Evolutionary conservation across 2,797 vertebrate genomes (phyloP).

Genomic region (Falco columbarius): DNA sequence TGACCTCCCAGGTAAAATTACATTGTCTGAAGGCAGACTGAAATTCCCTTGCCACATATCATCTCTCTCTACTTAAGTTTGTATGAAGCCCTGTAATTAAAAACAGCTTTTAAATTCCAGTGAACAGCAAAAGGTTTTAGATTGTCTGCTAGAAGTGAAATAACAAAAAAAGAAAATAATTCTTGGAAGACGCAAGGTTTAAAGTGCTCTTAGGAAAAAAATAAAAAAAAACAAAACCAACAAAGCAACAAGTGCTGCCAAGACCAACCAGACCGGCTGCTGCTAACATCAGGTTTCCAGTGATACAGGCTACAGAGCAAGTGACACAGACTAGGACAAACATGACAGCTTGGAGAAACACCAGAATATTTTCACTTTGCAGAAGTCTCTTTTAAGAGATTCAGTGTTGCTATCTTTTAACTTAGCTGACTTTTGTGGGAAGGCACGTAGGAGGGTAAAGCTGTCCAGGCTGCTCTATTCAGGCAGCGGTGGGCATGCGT

Average conservation of each 20-base stretch:
- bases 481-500: fast-evolving
- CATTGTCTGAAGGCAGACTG: background rate
- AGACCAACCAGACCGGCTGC: background rate
- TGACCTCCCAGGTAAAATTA: background rate
- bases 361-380: background rate
- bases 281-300: background rate
- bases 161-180: background rate
- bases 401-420: background rate
- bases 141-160: background rate
- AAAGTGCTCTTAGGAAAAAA: background rate
- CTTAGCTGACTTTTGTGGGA: background rate
- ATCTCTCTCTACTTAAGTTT: background rate
- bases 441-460: background rate
- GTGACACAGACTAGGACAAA: background rate
- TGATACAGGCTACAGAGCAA: background rate
- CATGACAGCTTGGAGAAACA: background rate
- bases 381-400: background rate
- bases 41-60: background rate
- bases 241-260: background rate
- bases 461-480: fast-evolving
- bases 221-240: background rate
- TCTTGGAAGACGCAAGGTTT: background rate
- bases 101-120: background rate
- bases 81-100: background rate
- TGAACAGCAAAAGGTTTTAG: background rate